These are phyloP conservation scores for Melanotaenia trifasciata DNA, from an alignment of 2,797 vertebrate genomes.

Conservation along the genomic window DNA sequence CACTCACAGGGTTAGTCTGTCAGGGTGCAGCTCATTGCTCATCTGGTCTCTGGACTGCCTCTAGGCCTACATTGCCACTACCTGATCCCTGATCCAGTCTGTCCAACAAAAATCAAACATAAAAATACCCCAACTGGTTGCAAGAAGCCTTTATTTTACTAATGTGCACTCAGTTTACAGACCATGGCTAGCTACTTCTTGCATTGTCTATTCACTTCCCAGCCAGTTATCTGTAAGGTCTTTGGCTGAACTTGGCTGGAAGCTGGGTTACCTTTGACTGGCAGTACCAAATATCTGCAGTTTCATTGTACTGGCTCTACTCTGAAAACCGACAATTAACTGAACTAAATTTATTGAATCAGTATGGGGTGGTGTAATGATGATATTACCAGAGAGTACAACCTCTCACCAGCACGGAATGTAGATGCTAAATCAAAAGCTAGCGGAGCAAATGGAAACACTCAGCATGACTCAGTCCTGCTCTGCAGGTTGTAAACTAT, in stretches of 20 bases:
- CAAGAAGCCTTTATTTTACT: conserved; percentile 3
- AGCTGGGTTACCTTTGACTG: not conserved
- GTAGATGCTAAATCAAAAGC: not conserved
- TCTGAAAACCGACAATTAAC: not conserved
- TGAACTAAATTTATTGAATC: not conserved
- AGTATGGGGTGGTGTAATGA: not conserved
- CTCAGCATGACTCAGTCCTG: not conserved
- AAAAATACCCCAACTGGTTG: conserved; percentile 21
- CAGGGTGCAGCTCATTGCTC: conserved; percentile 65
- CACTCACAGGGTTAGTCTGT: conserved; percentile 55
- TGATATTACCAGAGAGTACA: too few species aligned
- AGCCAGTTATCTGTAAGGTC: not conserved
- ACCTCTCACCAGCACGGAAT: not conserved
- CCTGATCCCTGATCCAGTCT: conserved; percentile 26
- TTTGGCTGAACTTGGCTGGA: not conserved
- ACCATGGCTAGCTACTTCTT: not conserved
- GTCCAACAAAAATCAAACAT: conserved; percentile 22
- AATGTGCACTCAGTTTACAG: not conserved
- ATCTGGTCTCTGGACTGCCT: conserved; percentile 78
- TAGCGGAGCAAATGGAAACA: not conserved
- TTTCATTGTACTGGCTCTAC: not conserved
- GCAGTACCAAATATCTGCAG: not conserved
- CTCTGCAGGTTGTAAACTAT: not conserved
- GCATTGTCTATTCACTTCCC: not conserved
- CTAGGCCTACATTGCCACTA: conserved; percentile 51